Evolutionary conservation across 2,797 vertebrate genomes (phyloP).

Genomic region (Chaetophractus vellerosus): DNA sequence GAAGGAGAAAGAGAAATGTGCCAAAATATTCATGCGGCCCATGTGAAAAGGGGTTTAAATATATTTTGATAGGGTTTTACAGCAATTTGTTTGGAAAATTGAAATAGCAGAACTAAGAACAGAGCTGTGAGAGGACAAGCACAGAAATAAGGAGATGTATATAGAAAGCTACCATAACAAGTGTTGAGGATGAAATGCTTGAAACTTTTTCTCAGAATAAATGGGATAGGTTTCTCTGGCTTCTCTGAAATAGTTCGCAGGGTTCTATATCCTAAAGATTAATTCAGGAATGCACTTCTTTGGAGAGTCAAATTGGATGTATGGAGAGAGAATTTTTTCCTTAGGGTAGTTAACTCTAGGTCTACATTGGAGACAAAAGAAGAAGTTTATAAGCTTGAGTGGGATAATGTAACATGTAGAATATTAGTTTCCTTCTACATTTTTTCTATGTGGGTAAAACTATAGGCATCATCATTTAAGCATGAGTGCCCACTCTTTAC

Average conservation of each 20-base stretch:
- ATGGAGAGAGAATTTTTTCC: not conserved
- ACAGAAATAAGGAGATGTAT: too few relatives aligned
- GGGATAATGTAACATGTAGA: not conserved
- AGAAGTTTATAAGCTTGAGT: not conserved
- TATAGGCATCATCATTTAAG: not conserved
- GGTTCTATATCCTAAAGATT: too few relatives aligned
- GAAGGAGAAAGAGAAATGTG: not conserved
- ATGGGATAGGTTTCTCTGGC: too few relatives aligned
- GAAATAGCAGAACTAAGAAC: not conserved
- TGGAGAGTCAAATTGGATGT: not conserved
- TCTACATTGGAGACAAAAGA: not conserved
- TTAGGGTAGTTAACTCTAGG: not conserved
- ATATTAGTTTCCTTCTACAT: not conserved
- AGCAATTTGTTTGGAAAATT: not conserved
- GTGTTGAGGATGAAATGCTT: too few relatives aligned
- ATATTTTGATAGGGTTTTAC: accelerated
- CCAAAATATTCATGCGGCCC: accelerated
- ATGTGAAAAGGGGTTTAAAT: not conserved
- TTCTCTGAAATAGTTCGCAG: too few relatives aligned
- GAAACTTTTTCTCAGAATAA: too few relatives aligned
- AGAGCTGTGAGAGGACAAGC: not conserved
- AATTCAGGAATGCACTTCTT: not conserved
- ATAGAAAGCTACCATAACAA: too few relatives aligned
- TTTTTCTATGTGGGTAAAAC: too few relatives aligned
- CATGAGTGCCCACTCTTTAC: too few relatives aligned